Evolutionary conservation across 2,113 vertebrate species (phyloP), one percentile per base, ranked within the genome.

Genomic region (Spea multiplicata): DNA sequence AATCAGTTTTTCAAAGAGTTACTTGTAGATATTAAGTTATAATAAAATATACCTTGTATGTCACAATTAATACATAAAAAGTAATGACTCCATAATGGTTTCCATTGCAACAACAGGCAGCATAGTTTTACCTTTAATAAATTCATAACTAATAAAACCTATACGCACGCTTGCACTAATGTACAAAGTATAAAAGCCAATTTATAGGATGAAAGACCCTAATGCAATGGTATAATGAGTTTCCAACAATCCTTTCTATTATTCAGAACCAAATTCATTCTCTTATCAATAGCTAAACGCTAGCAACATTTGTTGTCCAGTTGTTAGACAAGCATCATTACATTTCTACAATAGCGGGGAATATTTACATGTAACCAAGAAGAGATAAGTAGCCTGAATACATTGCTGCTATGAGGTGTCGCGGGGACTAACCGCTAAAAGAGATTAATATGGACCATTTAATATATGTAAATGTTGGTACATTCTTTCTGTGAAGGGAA

Each of bases 301-400:
- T 67, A 80, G 65, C 71, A 74, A 80, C 70, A 74, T 80, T 80
- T 80, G 78, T 74, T 80, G 78, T 74, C 78, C 71, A 80, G 78
- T 80, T 80, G 78, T 80, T 80, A 80, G 78, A 67, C 78, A 80
- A 74, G 78, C 71, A 68, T 80, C 78, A 80, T 80, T 80, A 73
- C n/a, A 80, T 80, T 68, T 80, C 47, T 52, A 80, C 71, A 80
- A 80, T 80, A 72, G 78, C 78, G 68, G 64, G 52, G 71, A 68
- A 80, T 74, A 74, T 80, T 67, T 74, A 80, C 66, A 74, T 80
- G 71, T 80, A 74, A 74, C 71, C 71, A 80, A 74, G 71, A 61
- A 74, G 6, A 80, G 65, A 74, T 80, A 74, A 74, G 71, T 59
- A 61, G 78, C 59, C 71, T 68, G 65, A 61, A 65, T 45, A 61